Conservation (phyloP, 2,113 vertebrate species). For the Macaca fascicularis region T2T-MFA8v1.1 NC_088388.1:22086501-22087000, state of each 20-base stretch:
- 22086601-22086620: neutral
- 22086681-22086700: neutral
- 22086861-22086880: neutral
- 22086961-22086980: neutral
- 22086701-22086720: neutral
- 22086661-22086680: neutral
- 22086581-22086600: neutral
- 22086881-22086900: neutral
- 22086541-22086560: slow-evolving; percentile 2
- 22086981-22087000: neutral
- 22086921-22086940: neutral
- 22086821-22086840: neutral
- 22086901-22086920: neutral
- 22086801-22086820: neutral
- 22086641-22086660: slow-evolving; percentile 5
- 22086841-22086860: neutral
- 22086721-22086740: neutral
- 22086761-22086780: neutral
- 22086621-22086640: neutral
- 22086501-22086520: neutral
- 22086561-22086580: neutral
- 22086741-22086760: neutral
- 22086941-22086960: neutral
- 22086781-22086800: neutral
- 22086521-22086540: neutral